Conservation (phyloP, 2,113 vertebrate genomes). For the Etheostoma spectabile region DNA sequence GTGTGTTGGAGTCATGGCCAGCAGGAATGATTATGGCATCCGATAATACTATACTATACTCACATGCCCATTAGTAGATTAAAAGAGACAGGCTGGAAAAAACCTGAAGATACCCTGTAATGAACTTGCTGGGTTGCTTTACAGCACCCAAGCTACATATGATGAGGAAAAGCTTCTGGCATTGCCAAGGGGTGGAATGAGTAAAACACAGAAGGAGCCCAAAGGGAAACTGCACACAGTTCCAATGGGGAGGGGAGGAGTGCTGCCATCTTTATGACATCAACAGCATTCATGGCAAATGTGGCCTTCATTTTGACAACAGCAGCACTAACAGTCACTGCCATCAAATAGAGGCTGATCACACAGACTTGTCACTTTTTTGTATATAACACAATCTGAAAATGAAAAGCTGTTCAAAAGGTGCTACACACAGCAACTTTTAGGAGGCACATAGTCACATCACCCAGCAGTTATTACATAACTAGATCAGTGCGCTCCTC, state of each 20-base stretch:
- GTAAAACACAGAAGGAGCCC: not conserved
- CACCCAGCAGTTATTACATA: conserved; percentile 36
- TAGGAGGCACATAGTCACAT: conserved; percentile 26
- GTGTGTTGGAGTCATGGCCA: no score
- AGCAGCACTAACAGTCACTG: not conserved
- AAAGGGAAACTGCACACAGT: not conserved
- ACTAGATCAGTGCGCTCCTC: conserved; percentile 15
- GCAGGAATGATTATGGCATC: not conserved
- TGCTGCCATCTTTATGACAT: not conserved
- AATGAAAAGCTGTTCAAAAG: conserved; percentile 34
- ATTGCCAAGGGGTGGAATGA: conserved; percentile 10
- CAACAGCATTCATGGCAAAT: not conserved
- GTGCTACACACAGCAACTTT: conserved; percentile 18
- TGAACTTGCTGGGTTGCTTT: not conserved
- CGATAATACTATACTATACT: not conserved
- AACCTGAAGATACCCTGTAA: conserved; percentile 6
- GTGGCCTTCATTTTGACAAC: conserved; percentile 9
- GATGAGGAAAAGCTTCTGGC: conserved; percentile 17
- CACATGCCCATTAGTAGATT: not conserved
- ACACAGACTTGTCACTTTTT: not conserved
- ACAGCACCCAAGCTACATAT: conserved; percentile 20
- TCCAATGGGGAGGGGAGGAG: not conserved
- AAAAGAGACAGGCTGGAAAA: not conserved
- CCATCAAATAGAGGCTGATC: not conserved
- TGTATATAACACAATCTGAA: not conserved